These are phyloP conservation scores for Centropus bengalensis DNA, from an alignment of 2,113 vertebrate genomes.

Conservation along the genomic window DNA sequence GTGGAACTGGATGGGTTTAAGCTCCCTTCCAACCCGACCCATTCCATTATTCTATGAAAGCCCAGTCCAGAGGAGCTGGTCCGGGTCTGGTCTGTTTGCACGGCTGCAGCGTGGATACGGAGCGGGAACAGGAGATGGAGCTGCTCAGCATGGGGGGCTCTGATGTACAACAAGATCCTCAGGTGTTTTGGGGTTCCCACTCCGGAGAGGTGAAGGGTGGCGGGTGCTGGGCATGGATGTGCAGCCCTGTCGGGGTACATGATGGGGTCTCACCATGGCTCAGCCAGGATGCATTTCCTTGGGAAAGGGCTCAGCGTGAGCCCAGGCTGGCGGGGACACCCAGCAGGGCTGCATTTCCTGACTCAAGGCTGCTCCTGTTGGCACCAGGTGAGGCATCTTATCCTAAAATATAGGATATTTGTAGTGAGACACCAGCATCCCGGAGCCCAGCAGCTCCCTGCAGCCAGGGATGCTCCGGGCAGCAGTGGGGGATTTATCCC, in stretches of 20 bases:
- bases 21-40: no score
- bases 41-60: background rate
- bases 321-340: background rate
- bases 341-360: background rate
- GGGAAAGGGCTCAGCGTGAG: background rate
- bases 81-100: background rate
- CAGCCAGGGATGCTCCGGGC: background rate
- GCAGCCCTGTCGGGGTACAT: background rate
- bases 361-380: background rate
- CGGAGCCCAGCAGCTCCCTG: background rate
- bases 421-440: background rate
- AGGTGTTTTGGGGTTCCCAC: background rate
- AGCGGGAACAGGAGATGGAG: rapidly evolving
- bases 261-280: background rate
- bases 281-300: background rate
- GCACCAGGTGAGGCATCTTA: rapidly evolving
- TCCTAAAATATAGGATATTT: background rate
- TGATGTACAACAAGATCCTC: rapidly evolving
- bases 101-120: background rate
- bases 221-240: background rate
- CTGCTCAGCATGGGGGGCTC: rapidly evolving
- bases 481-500: background rate
- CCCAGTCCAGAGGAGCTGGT: background rate
- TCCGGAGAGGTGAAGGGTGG: background rate
- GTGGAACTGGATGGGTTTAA: no score